Percentiles rank a stretch among this genome's conserved stretches.
These are phyloP conservation scores for Sarcophaga rosellei DNA, from an alignment of 2,888 invertebrate species.

Conservation along the genomic window DNA sequence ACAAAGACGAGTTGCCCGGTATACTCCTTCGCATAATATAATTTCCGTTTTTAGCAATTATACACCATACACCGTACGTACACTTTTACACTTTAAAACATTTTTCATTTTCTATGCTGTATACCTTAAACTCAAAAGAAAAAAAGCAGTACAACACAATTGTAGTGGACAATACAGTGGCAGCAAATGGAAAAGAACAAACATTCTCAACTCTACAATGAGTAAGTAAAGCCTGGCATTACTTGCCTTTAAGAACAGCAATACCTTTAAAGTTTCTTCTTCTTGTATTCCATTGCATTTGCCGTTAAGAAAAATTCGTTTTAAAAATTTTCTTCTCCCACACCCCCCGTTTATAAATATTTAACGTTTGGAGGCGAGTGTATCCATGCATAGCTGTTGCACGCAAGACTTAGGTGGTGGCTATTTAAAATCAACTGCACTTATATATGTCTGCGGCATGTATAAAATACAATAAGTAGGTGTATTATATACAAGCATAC, in stretches of 20 bases:
- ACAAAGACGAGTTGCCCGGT: slow-evolving; percentile 39
- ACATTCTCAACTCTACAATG: background rate
- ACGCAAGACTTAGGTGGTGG: slow-evolving; percentile 58
- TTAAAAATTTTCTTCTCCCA: slow-evolving; percentile 48
- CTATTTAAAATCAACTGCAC: slow-evolving; percentile 43
- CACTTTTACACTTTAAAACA: slow-evolving; percentile 59
- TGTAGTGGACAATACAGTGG: slow-evolving; percentile 27
- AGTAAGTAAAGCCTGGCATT: background rate
- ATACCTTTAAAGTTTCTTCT: background rate
- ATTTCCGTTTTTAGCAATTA: slow-evolving; percentile 67
- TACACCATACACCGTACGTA: slow-evolving; percentile 49
- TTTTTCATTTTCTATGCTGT: slow-evolving; percentile 58
- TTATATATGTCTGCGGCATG: background rate
- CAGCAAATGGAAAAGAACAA: background rate
- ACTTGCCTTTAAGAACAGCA: background rate
- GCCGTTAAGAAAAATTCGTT: slow-evolving; percentile 56
- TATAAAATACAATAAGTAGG: background rate
- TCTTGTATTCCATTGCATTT: slow-evolving; percentile 57
- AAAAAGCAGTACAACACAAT: slow-evolving; percentile 8
- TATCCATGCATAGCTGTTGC: slow-evolving; percentile 27
- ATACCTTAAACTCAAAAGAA: background rate
- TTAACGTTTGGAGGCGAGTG: slow-evolving; percentile 57
- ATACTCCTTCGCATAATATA: slow-evolving; percentile 64
- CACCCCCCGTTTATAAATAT: slow-evolving; percentile 29
- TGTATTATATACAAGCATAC: background rate